Conservation (phyloP, 2,888 invertebrate genomes). For the Yponomeuta cagnagella region DNA sequence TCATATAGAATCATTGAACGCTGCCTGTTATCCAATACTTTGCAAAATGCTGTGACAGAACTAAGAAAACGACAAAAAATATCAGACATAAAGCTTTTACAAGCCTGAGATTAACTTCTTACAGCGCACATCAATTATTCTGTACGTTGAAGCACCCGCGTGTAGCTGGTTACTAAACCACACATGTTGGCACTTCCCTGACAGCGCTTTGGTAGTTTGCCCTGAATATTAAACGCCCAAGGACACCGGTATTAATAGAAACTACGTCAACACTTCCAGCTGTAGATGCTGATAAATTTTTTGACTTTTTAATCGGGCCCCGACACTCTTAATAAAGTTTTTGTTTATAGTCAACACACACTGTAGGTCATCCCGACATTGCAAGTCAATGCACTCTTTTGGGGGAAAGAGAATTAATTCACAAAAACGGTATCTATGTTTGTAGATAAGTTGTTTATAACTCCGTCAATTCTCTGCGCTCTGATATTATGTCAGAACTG, state of each 20-base stretch:
- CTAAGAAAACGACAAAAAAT: not conserved
- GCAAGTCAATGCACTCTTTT: not conserved
- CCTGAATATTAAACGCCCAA: conserved; percentile 30
- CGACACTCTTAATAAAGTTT: not conserved
- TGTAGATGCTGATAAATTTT: not conserved
- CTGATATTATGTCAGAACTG: not conserved
- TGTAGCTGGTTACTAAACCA: conserved; percentile 13
- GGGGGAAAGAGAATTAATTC: not conserved
- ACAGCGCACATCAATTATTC: not conserved
- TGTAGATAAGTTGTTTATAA: not conserved
- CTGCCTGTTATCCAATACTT: not conserved
- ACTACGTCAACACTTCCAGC: not conserved
- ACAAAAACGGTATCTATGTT: not conserved
- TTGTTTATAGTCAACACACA: not conserved
- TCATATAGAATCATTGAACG: too few species aligned
- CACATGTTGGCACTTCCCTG: conserved; percentile 48
- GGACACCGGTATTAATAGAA: conserved; percentile 10
- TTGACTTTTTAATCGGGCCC: not conserved
- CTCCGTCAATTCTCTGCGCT: too few species aligned
- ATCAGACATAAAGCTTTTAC: not conserved
- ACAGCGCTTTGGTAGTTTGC: conserved; percentile 54
- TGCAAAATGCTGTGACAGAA: not conserved
- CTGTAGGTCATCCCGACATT: not conserved
- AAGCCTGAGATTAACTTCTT: not conserved
- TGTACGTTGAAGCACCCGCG: not conserved